Base-by-base conservation (phyloP, 2,113 vertebrate genomes). In the Gadus chalcogrammus region DNA sequence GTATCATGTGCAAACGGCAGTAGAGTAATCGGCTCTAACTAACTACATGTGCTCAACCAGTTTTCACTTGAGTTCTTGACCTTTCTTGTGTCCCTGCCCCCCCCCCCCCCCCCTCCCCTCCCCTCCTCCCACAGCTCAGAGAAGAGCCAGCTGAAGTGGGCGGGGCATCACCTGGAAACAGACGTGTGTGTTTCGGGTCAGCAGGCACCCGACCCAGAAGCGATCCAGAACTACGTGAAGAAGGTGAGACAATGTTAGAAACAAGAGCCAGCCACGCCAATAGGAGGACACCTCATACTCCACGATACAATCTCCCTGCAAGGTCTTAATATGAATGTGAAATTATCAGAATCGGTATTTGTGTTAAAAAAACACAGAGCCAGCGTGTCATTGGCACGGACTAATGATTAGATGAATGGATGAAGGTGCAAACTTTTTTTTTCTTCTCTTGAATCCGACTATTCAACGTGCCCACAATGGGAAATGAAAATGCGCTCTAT, bases 211-310 rank as follows among this genome's bases (percentile, higher is more conserved):
- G 93, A 95, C 85, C 92, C 94, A 65, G 96, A 95, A 59, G 85
- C 93, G 59, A 89, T 97, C 77, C 93, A 95, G 65, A 95, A 92
- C 82, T 95, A 97, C 66, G 84, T 97, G 79, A 97, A 98, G 82
- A 95, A 93, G 91, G 96, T 97, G 80, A 93, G 94, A 77, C 17
- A 22, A 22, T 9, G 18, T 22, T 62, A 6, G 17, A 56, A 15
- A 4, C 15, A 12, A 65, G 28, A 59, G 11, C 5, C 11, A 3
- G 7, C 5, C 5, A 7, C 5, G n/a, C n/a, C n/a, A 58, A 8
- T 8, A 42, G 3, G 11, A 42, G 38, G 9, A 42, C 11, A 42
- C 38, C 38, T 42, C 9, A 6, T 42, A 1, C 5, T 42, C 5
- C 4, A 42, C 9, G 3, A 42, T 42, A 42, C 11, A 42, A 42